Conservation (phyloP, 2,113 vertebrate genomes). For the Hoplias malabaricus region DNA sequence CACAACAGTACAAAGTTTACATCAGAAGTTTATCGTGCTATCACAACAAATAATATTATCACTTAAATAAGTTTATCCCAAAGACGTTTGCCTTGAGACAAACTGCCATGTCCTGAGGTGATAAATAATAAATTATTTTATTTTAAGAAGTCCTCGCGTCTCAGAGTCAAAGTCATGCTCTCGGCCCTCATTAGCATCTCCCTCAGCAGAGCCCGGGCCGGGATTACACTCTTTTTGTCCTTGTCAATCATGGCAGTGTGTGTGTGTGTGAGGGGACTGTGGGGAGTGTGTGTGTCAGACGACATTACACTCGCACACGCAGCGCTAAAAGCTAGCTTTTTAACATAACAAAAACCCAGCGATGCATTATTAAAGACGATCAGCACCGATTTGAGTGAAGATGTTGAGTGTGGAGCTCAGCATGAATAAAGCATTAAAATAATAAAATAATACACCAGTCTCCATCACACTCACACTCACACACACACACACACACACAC, state of each 20-base stretch:
- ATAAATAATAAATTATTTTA: conserved; percentile 66
- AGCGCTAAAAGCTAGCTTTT: conserved; percentile 70
- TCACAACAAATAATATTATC: neutral
- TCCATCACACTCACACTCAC: neutral
- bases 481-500: conserved; percentile 20
- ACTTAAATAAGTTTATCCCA: conserved; percentile 45
- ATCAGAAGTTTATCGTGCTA: no score
- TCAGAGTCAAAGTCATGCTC: conserved; percentile 76
- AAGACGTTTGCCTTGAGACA: conserved; percentile 74
- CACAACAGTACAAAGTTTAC: no score
- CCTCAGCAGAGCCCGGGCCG: conserved; percentile 69
- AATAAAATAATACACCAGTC: neutral
- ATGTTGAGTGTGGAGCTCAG: conserved; percentile 60
- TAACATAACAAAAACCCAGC: conserved; percentile 67
- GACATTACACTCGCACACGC: conserved; percentile 71
- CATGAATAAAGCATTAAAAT: conserved; percentile 63
- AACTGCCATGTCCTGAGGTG: conserved; percentile 69
- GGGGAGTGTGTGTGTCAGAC: conserved; percentile 75
- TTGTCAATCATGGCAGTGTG: conserved; percentile 75
- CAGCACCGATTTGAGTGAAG: conserved; percentile 66
- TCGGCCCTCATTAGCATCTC: conserved; percentile 72
- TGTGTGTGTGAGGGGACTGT: conserved; percentile 64
- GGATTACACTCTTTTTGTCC: conserved; percentile 74
- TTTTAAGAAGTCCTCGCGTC: conserved; percentile 60
- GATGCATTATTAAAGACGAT: conserved; percentile 76